Percentiles rank a stretch among this genome's conserved stretches.
These are phyloP conservation scores for Dryobota labecula DNA, from an alignment of 2,888 invertebrate genomes.

Conservation along the genomic window DNA sequence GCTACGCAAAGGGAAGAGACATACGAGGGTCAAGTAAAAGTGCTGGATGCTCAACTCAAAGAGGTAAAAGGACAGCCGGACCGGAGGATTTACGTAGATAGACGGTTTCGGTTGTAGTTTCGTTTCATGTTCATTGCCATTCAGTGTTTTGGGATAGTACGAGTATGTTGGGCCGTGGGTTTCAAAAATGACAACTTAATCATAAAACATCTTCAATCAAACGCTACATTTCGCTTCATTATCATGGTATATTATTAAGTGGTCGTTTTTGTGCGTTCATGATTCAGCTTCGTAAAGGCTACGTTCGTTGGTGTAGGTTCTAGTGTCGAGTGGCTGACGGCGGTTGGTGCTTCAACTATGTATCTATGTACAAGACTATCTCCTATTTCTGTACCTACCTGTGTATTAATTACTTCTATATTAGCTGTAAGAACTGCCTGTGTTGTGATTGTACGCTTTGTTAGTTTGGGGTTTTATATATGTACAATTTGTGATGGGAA, in stretches of 20 bases:
- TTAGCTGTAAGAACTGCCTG: slow-evolving; percentile 80
- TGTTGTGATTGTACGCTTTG: slow-evolving; percentile 86
- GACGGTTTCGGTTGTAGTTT: slow-evolving; percentile 86
- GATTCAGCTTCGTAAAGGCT: slow-evolving; percentile 73
- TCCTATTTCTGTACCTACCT: slow-evolving; percentile 79
- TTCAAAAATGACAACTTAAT: slow-evolving; percentile 65
- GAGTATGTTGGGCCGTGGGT: slow-evolving; percentile 65
- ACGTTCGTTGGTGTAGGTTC: slow-evolving; percentile 84
- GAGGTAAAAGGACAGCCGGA: slow-evolving; percentile 93
- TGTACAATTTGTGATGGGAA: slow-evolving; percentile 40
- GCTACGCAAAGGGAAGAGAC: slow-evolving; percentile 99
- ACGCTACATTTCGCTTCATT: not conserved
- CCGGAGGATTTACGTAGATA: slow-evolving; percentile 79
- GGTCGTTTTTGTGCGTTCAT: slow-evolving; percentile 63
- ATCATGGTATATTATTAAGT: slow-evolving; percentile 38
- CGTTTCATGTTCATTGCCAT: slow-evolving; percentile 84
- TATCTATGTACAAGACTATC: slow-evolving; percentile 81
- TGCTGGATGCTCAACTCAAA: slow-evolving; percentile 96
- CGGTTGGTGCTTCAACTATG: slow-evolving; percentile 90
- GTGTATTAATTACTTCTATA: slow-evolving; percentile 81
- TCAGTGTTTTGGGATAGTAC: slow-evolving; percentile 77
- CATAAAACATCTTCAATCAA: not conserved
- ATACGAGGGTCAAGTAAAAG: slow-evolving; percentile 97
- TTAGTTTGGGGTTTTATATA: slow-evolving; percentile 43
- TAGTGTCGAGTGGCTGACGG: slow-evolving; percentile 81